These are phyloP conservation scores for Oikopleura vanhoeffeni DNA, from an alignment of 23 tunicate species.

Conservation along the genomic window DNA sequence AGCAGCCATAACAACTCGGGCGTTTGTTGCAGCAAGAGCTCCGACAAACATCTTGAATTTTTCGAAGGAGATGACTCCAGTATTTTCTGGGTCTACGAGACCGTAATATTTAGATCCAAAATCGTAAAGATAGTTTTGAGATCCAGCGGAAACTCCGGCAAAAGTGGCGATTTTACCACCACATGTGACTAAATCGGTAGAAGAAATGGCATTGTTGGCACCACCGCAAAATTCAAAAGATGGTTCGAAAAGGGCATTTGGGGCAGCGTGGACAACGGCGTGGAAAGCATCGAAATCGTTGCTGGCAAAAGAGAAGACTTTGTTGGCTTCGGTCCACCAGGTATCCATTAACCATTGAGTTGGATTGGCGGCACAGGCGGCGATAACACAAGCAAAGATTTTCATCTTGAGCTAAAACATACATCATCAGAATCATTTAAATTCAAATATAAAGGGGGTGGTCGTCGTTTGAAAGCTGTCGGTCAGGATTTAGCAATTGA, in stretches of 20 bases:
- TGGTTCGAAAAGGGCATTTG: neutral
- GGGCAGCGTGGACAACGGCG: neutral
- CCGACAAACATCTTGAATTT: too few species aligned
- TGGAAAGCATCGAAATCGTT: neutral
- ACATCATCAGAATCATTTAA: too few species aligned
- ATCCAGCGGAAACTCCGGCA: neutral
- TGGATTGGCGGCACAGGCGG: neutral
- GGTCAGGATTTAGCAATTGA: too few species aligned
- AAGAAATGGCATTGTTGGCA: neutral
- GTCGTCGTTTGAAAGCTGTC: too few species aligned
- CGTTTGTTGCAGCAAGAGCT: too few species aligned
- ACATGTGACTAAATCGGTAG: neutral
- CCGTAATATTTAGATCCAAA: too few species aligned
- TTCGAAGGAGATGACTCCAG: too few species aligned
- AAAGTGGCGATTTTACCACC: neutral
- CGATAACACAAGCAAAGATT: neutral
- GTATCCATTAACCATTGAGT: neutral
- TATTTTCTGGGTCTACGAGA: too few species aligned
- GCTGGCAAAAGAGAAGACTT: neutral
- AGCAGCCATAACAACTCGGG: too few species aligned
- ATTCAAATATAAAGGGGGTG: too few species aligned
- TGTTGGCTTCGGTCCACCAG: neutral
- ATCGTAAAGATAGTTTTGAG: too few species aligned
- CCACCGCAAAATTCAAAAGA: neutral
- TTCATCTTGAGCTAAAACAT: too few species aligned